Evolutionary conservation across 37 sponge, comb jelly and placozoan genomes (phyloP).

Genomic region (Axinella damicornis): DNA sequence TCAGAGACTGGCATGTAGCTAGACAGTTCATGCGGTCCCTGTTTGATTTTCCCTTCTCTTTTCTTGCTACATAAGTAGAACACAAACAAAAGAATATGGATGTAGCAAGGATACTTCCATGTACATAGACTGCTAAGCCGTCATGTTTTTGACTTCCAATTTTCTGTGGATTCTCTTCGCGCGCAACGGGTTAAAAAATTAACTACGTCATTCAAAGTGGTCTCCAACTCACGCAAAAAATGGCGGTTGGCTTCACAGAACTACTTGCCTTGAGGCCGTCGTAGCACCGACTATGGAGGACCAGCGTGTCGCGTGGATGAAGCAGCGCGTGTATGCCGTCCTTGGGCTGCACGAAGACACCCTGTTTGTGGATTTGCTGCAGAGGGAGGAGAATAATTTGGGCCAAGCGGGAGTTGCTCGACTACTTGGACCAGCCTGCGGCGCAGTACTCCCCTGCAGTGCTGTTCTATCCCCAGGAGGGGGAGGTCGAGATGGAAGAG

Average conservation of each 20-base stretch:
- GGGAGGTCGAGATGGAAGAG: constrained; percentile 73
- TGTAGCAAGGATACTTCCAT: background rate
- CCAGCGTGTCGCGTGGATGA: constrained; percentile 85
- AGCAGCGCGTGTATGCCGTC: constrained; percentile 71
- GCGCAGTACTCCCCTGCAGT: constrained; percentile 55
- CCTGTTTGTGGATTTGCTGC: constrained; percentile 79
- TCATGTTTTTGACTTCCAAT: no score
- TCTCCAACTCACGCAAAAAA: constrained; percentile 8
- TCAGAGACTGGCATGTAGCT: background rate
- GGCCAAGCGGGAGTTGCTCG: constrained; percentile 50
- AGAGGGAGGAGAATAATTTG: constrained; percentile 67
- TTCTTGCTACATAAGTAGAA: background rate
- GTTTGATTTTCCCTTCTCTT: background rate
- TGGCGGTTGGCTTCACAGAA: background rate
- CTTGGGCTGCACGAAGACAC: constrained; percentile 76
- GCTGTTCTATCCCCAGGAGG: constrained; percentile 62
- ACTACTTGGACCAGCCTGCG: constrained; percentile 52
- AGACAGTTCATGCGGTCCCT: background rate
- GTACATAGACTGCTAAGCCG: no score
- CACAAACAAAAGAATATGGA: background rate
- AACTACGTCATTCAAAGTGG: background rate
- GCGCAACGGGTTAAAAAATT: no score
- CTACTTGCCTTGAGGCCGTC: background rate
- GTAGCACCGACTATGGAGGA: constrained; percentile 73
- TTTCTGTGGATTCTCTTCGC: no score